Conservation (phyloP, 2,113 vertebrate species). For the Eubucco bourcierii region DNA sequence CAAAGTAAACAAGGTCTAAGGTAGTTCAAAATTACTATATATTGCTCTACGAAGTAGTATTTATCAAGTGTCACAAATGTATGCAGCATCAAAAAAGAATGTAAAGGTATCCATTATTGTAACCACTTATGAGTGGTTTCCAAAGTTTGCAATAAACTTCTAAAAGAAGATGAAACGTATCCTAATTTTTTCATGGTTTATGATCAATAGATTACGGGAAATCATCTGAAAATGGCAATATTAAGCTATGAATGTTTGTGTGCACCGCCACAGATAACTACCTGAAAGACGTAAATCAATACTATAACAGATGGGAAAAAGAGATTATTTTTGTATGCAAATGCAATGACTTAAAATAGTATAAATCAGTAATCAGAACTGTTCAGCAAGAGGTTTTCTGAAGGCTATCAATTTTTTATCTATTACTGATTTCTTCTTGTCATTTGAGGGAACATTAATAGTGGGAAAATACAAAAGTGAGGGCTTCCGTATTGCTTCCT, state of each 20-base stretch:
- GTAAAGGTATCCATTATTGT: neutral
- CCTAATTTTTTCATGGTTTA: constrained; percentile 38
- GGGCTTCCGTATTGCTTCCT: neutral
- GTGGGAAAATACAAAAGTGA: neutral
- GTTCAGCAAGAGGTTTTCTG: constrained; percentile 21
- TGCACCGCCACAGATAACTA: constrained; percentile 52
- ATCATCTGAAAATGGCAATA: constrained; percentile 41
- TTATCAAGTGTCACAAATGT: constrained; percentile 19
- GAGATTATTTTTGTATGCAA: constrained; percentile 61
- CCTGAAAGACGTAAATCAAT: constrained; percentile 62
- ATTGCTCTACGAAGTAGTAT: neutral
- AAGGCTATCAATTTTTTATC: constrained; percentile 45
- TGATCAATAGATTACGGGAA: constrained; percentile 38
- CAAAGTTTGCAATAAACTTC: constrained; percentile 34
- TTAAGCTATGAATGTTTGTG: constrained; percentile 48
- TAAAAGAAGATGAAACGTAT: constrained; percentile 5
- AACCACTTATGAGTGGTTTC: neutral
- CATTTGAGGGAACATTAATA: neutral
- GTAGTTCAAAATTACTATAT: constrained; percentile 11
- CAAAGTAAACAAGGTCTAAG: constrained; percentile 25
- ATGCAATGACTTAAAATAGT: constrained; percentile 49
- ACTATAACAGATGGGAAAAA: constrained; percentile 51
- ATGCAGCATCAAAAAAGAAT: neutral
- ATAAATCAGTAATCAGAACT: constrained; percentile 19
- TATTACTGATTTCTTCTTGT: constrained; percentile 38